Percentiles rank a stretch among this genome's conserved stretches.
Conservation (phyloP, 2,113 vertebrate species). For the Zosterops lateralis region DNA sequence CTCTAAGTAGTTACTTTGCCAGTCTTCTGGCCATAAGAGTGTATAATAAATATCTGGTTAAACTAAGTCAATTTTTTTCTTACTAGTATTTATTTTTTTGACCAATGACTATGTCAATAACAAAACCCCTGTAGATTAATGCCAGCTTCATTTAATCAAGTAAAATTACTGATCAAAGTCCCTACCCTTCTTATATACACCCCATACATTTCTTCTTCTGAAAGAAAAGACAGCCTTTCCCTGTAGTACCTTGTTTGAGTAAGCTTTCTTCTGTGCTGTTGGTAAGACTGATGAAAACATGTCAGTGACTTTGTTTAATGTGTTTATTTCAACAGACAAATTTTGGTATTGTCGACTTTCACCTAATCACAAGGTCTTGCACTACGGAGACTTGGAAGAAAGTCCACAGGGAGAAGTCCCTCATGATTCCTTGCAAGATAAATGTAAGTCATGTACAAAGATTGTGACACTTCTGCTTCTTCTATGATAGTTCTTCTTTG, state of each 20-base stretch:
- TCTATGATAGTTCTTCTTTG: neutral
- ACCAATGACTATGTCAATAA: neutral
- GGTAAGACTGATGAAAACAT: neutral
- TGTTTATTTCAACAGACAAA: constrained; percentile 81
- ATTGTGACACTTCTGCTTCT: neutral
- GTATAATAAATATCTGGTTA: neutral
- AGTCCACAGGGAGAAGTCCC: constrained; percentile 95
- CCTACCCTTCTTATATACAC: neutral
- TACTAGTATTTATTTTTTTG: neutral
- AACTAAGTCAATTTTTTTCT: neutral
- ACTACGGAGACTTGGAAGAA: constrained; percentile 98
- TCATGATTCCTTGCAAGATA: constrained; percentile 96
- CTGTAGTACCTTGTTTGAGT: neutral
- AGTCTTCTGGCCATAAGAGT: neutral
- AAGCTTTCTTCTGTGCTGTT: neutral
- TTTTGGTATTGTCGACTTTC: constrained; percentile 99
- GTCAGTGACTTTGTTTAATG: neutral
- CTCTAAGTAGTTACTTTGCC: neutral
- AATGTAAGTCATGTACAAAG: constrained; percentile 80
- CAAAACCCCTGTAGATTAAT: neutral
- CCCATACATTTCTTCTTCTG: neutral
- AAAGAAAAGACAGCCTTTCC: neutral
- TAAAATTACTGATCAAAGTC: neutral
- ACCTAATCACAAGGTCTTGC: constrained; percentile 98
- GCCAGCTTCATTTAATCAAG: neutral